phyloP scores from a whole-genome alignment of 2,113 vertebrate genomes.

The Pterocles gutturalis region DNA sequence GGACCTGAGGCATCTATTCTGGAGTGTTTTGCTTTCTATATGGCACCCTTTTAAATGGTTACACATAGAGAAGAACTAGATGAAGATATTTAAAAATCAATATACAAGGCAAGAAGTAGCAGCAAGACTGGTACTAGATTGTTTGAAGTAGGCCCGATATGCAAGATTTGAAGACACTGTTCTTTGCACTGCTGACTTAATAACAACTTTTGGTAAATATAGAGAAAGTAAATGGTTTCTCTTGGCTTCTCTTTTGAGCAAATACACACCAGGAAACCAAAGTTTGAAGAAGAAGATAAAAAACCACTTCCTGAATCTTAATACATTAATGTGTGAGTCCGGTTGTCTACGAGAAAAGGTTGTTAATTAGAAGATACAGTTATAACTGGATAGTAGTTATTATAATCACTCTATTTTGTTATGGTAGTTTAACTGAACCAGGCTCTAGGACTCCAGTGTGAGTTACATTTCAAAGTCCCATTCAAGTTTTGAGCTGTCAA shows the following conservation, averaged over 20 bases:
- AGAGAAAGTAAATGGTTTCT: neutral
- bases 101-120: neutral
- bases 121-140: neutral
- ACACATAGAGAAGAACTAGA: neutral
- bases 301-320: neutral
- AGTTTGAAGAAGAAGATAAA: neutral
- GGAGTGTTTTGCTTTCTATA: neutral
- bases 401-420: neutral
- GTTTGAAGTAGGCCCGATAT: neutral
- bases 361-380: conserved; percentile 14
- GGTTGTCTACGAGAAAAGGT: neutral
- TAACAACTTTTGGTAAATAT: neutral
- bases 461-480: neutral
- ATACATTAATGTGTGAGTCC: neutral
- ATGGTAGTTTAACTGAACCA: neutral
- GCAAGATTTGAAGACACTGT: neutral
- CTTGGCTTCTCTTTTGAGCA: conserved; percentile 3
- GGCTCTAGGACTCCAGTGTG: neutral
- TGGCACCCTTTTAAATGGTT: neutral
- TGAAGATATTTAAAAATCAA: neutral
- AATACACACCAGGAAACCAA: neutral
- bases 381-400: neutral
- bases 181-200: neutral
- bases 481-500: neutral
- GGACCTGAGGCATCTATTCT: neutral